A percentile compares a stretch with the other conserved stretches of the same genome.
phyloP scores from a whole-genome alignment of 2,888 invertebrate species.

The Morpho achilles region DNA sequence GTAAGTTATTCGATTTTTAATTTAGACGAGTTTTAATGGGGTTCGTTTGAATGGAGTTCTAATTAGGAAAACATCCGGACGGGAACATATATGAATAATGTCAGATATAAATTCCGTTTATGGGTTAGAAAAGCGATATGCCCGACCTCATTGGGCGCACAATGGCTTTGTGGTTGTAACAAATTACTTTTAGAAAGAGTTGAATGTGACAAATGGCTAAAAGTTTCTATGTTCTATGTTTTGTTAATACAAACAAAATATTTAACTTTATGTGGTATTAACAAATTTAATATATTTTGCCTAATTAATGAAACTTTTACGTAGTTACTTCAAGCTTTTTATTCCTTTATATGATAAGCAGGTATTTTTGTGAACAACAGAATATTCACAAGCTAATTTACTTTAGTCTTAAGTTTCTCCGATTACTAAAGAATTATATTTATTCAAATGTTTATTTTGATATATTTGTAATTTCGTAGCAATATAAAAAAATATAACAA shows the following conservation, averaged over 20 bases:
- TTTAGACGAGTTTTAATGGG: conserved; percentile 78
- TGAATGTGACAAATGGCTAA: conserved; percentile 54
- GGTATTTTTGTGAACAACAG: too few relatives aligned
- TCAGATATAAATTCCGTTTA: conserved; percentile 71
- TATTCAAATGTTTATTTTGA: too few relatives aligned
- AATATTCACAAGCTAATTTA: too few relatives aligned
- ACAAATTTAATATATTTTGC: too few relatives aligned
- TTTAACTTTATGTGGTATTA: neutral
- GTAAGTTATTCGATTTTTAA: conserved; percentile 78
- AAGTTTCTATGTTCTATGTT: conserved; percentile 13
- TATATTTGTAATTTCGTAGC: too few relatives aligned
- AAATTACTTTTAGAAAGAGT: conserved; percentile 62
- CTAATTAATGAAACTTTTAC: too few relatives aligned
- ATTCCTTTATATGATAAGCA: too few relatives aligned
- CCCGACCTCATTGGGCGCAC: conserved; percentile 41
- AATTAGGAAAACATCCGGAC: conserved; percentile 75
- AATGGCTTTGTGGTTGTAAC: conserved; percentile 46
- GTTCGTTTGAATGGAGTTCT: conserved; percentile 73
- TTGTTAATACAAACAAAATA: conserved; percentile 15
- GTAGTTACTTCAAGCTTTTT: too few relatives aligned
- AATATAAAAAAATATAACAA: too few relatives aligned
- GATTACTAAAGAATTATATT: too few relatives aligned
- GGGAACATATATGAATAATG: conserved; percentile 63
- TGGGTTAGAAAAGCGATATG: conserved; percentile 58
- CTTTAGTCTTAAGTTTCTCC: too few relatives aligned